Conservation (phyloP, 2,113 vertebrate species). For the Lophura nycthemera region DNA sequence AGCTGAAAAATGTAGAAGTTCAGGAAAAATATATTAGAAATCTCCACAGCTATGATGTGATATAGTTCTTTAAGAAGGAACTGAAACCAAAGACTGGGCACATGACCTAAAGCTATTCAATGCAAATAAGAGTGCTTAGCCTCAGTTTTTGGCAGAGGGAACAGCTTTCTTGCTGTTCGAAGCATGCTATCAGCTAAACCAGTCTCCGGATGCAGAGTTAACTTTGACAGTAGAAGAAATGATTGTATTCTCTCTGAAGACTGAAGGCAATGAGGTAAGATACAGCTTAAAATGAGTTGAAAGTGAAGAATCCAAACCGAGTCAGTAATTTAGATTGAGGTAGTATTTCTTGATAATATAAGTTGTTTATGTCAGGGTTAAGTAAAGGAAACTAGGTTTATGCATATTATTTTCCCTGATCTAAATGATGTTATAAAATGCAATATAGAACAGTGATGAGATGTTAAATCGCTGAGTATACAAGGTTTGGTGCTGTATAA, state of each 20-base stretch:
- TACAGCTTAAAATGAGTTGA: neutral
- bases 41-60: neutral
- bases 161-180: neutral
- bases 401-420: neutral
- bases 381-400: neutral
- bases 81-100: slow-evolving; percentile 15
- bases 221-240: slow-evolving; percentile 62
- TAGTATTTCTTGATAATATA: neutral
- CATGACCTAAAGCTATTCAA: slow-evolving; percentile 10
- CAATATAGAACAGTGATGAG: neutral
- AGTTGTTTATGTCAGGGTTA: slow-evolving; percentile 5
- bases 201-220: neutral
- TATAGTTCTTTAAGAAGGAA: slow-evolving; percentile 4
- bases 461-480: neutral
- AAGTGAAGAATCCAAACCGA: slow-evolving; percentile 16
- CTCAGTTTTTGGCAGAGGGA: slow-evolving; percentile 42
- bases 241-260: slow-evolving; percentile 51
- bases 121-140: neutral
- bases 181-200: neutral
- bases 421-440: neutral
- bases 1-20: neutral
- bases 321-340: neutral
- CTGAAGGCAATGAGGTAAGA: slow-evolving; percentile 66
- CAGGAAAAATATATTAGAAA: neutral
- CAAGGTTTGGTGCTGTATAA: neutral